Evolutionary conservation across 1,140 invertebrate species (phyloP), one percentile per base, ranked within the genome.

Genomic region (Bombyx mandarina): DNA sequence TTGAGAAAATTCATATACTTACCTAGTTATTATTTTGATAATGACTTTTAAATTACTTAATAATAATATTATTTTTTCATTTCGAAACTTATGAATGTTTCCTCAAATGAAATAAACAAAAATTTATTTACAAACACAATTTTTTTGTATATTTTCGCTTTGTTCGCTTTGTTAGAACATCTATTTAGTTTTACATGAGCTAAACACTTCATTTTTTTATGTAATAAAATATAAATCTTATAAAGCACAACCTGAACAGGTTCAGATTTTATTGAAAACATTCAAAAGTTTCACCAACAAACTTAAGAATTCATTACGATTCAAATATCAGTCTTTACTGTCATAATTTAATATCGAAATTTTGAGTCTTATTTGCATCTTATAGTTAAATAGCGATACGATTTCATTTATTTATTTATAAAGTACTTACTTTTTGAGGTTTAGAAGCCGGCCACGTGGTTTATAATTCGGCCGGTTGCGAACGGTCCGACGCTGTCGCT

Each of bases 371-470:
- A 35, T 35, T 35, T 35, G 26, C 2, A 35, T 35, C 26, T 35
- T 35, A 35, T 35, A 35, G 26, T 35, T 3, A 35, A 35, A 35
- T 35, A 35, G 26, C 26, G 26, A 35, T 5, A 35, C 26, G 22
- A 8, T 45, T 55, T 45, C 10, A 45, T n/a, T 49, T 18, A 48
- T 42, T 53, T 52, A 12, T 48, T 43, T 56, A 42, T 9, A 60
- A 18, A 18, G 9, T 55, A 79, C 76, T 79, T 61, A 79, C 79
- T 69, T 74, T 70, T 71, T 77, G 67, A 70, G 63, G 61, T 76
- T 68, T 53, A 68, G 12, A 61, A 65, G 67, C 73, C 75, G 72
- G 72, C 78, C 82, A 86, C 82, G 82, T 86, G 82, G 70, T 79
- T 60, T 54, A 59, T 62, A 57, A 35, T 42, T 43, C 53, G 42